A percentile compares a stretch with the other conserved stretches of the same genome.
Conservation (phyloP, 1,140 invertebrate species). For the Akabosia matsudoensis region DNA sequence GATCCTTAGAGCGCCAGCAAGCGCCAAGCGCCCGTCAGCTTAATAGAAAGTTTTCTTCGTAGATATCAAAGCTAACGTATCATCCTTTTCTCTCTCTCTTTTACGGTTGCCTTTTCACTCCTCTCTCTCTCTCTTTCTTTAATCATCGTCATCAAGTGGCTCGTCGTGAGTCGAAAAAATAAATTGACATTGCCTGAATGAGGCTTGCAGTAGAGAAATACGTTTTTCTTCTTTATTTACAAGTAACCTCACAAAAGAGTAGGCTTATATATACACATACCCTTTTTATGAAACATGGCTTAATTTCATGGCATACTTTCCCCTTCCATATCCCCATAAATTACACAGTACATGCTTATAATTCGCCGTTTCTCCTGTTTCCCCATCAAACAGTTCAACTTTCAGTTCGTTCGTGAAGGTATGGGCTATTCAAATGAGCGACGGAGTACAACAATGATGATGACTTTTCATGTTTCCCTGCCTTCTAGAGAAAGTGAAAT, state of each 20-base stretch:
- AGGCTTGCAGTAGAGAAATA: neutral
- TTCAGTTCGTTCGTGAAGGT: neutral
- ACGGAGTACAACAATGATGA: neutral
- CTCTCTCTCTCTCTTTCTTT: neutral
- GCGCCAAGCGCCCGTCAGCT: neutral
- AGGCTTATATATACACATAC: too few relatives aligned
- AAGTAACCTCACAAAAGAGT: too few relatives aligned
- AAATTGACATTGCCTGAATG: neutral
- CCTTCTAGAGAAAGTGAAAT: neutral
- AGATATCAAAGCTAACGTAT: neutral
- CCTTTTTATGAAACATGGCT: too few relatives aligned
- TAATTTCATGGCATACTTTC: too few relatives aligned
- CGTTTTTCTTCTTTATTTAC: neutral
- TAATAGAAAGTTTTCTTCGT: neutral
- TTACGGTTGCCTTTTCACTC: neutral
- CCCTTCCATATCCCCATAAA: neutral
- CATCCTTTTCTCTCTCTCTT: neutral
- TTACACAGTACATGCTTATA: neutral
- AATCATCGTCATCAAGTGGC: neutral
- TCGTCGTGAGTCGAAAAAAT: neutral
- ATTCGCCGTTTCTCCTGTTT: neutral
- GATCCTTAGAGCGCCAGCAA: neutral
- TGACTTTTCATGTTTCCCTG: neutral
- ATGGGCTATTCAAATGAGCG: neutral
- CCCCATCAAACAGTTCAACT: neutral